Base-by-base conservation (phyloP, 2,797 vertebrate species). In the Dallia pectoralis region DNA sequence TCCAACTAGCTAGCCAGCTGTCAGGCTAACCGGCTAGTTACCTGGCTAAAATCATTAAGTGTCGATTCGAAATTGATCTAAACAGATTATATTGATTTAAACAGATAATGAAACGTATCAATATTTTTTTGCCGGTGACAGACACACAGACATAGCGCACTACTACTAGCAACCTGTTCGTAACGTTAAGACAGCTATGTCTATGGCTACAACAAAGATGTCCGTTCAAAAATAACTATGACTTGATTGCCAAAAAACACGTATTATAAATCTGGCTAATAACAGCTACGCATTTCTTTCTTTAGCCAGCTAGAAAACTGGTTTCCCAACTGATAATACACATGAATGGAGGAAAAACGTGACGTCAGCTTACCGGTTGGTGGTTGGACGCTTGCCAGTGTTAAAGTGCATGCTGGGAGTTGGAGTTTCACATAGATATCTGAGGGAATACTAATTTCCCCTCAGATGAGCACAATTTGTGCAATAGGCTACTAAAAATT, bases 361-460 rank as follows among this genome's bases (percentile, higher is more conserved):
- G 14, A 12, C 40, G 11, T 44, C 40, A 11, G 49, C 18, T 32
- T 32, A 32, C 19, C 29, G 0, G 8, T 2, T 51, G 9, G 30
- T 51, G 9, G 30, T 51, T 51, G 72, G 36, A 53, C 51, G 53
- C 69, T 59, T 59, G 53, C 3, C 22, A 15, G 40, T 27, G 44
- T 44, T 63, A 5, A 67, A 69, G 9, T 32, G 75, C 22, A 77
- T 0, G 3, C 49, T 73, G 81, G 76, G 78, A 84, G 29, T 29
- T 75, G 81, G 76, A 86, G 79, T 86, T 69, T 33, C 4, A 18
- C 30, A 32, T 15, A 8, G 48, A 27, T 1, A 19, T 8, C n/a
- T n/a, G n/a, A n/a, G n/a, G n/a, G n/a, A n/a, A n/a, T n/a, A n/a
- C 14, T 33, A 51, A 12, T 19, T 5, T 4, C 18, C 53, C n/a